phyloP scores from a whole-genome alignment of 2,888 invertebrate species.

The Ophion slaviceki region DNA sequence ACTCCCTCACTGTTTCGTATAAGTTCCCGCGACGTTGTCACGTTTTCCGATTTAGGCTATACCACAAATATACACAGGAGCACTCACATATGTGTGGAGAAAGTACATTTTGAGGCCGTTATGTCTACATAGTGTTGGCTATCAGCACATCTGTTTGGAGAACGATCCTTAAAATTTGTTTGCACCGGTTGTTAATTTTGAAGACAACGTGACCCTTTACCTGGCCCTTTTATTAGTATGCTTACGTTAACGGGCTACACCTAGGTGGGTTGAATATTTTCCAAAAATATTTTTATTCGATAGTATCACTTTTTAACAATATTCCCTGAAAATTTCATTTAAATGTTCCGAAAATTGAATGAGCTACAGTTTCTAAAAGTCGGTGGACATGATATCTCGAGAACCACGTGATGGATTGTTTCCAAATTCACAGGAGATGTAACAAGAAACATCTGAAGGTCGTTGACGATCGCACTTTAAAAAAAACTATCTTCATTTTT shows the following conservation, averaged over 20 bases:
- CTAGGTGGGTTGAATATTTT: no score
- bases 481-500: no score
- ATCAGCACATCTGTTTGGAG: background rate
- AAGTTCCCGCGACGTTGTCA: constrained; percentile 67
- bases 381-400: no score
- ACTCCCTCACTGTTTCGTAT: constrained; percentile 45
- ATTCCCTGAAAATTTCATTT: no score
- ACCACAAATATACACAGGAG: background rate
- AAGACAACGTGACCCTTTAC: background rate
- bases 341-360: no score
- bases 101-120: background rate
- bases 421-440: no score
- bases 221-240: background rate
- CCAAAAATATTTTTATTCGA: no score
- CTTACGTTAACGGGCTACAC: background rate
- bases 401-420: no score
- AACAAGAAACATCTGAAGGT: no score
- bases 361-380: no score
- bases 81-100: background rate
- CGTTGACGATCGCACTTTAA: no score
- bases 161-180: background rate
- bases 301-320: no score
- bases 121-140: background rate
- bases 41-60: constrained; percentile 60
- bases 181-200: background rate